A percentile compares a stretch with the other conserved stretches of the same genome.
phyloP scores from a whole-genome alignment of 1,140 invertebrate genomes.

The Drosophila mauritiana region DNA sequence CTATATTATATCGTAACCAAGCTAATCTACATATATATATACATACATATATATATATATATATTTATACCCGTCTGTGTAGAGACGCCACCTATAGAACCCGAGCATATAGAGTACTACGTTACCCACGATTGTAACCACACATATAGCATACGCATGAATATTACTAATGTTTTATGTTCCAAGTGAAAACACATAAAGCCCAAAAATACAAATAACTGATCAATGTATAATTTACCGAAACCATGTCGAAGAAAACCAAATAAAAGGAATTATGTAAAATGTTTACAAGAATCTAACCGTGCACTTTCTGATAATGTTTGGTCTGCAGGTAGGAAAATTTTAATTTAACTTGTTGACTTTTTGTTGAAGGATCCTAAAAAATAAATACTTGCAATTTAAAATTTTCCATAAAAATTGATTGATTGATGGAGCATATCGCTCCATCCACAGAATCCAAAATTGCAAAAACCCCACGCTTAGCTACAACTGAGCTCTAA shows the following conservation, averaged over 20 bases:
- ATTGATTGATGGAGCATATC: too few species aligned
- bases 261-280: conserved; percentile 73
- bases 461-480: too few species aligned
- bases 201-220: conserved; percentile 2
- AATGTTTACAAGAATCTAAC: conserved; percentile 58
- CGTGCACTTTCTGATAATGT: neutral
- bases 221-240: conserved; percentile 52
- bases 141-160: conserved; percentile 39
- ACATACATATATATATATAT: conserved; percentile 23
- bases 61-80: conserved; percentile 37
- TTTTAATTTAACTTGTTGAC: too few species aligned
- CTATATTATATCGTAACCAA: conserved; percentile 43
- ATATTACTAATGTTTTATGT: conserved; percentile 39
- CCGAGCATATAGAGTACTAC: conserved; percentile 37
- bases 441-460: too few species aligned
- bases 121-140: conserved; percentile 47
- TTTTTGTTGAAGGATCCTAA: too few species aligned
- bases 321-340: neutral
- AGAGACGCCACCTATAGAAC: conserved; percentile 43
- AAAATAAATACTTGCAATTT: too few species aligned
- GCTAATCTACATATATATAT: conserved; percentile 14
- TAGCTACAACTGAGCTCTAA: too few species aligned
- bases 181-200: conserved; percentile 20
- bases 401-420: too few species aligned
- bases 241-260: conserved; percentile 18